Evolutionary conservation across 2,113 vertebrate species (phyloP).

Genomic region (Agapornis roseicollis): DNA sequence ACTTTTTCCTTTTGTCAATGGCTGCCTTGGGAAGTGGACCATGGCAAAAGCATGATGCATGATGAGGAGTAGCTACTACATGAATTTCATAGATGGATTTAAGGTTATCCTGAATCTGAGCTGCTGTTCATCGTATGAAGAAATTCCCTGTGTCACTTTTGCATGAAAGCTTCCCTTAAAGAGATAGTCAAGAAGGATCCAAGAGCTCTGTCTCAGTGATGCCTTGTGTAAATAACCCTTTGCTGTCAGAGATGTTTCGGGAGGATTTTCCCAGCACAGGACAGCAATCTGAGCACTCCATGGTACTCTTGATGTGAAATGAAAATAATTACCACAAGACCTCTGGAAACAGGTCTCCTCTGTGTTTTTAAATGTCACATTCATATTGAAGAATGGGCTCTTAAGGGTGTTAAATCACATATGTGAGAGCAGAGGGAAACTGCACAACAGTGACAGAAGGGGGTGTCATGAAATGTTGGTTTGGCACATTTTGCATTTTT

Average conservation of each 20-base stretch:
- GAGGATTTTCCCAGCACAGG: neutral
- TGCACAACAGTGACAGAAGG: fast-evolving
- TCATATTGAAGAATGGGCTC: neutral
- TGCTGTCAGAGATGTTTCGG: fast-evolving
- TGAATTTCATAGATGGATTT: neutral
- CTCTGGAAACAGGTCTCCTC: neutral
- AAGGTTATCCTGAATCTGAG: neutral
- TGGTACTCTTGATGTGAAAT: neutral
- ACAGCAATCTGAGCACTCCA: neutral
- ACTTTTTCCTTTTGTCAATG: neutral
- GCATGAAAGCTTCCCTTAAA: neutral
- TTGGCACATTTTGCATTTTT: neutral
- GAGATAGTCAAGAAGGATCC: neutral
- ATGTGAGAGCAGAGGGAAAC: neutral
- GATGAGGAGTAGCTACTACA: neutral
- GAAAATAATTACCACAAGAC: neutral
- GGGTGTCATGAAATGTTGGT: neutral
- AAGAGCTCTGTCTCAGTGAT: neutral
- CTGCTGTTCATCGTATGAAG: neutral
- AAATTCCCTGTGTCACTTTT: neutral
- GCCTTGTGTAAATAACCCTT: neutral
- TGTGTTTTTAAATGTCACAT: neutral
- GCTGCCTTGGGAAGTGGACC: neutral
- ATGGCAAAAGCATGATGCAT: neutral
- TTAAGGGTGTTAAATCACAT: neutral